Evolutionary conservation across 2,797 vertebrate species (phyloP), one percentile per base, ranked within the genome.

Genomic region (Jordanella pulchra): DNA sequence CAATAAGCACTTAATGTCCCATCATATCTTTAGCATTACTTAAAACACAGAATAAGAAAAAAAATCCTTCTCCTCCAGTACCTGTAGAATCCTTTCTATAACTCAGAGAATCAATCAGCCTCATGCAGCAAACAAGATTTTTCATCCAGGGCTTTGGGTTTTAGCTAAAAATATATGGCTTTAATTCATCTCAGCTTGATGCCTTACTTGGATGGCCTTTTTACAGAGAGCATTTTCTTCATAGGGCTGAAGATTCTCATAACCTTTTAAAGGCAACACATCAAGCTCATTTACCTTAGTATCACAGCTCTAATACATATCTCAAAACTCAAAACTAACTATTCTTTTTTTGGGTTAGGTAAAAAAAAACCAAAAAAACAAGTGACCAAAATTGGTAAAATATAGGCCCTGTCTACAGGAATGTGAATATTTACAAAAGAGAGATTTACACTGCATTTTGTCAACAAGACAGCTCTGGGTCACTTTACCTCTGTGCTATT

Each of bases 121-220:
- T 54, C 77, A 82, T 73, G 27, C 72, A 78, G 79, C 82, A 77
- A 67, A 80, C 71, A 75, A 47, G 56, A 72, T 30, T 79, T 85
- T 78, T 79, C 79, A 81, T 79, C 68, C 74, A 48, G 47, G 73
- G 79, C 74, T 86, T 82, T 72, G 63, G 70, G 58, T 80, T 84
- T 85, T 75, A 79, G 76, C 78, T 80, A 30, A 44, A 61, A 77
- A 76, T 80, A 25, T 67, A 69, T 77, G 78, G 77, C 60, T 83
- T 84, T 69, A 69, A 74, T 87, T 81, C 63, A 80, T 73, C n/a
- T 13, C 73, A 66, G 76, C 17, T 64, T 61, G 69, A 65, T 85
- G 15, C 44, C 67, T 12, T 61, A 44, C 70, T 79, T 72, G 80
- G 70, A 71, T 1, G 0, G 4, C 23, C 17, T 54, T 63, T 84